Percentiles rank a stretch among this genome's conserved stretches.
phyloP scores from a whole-genome alignment of 2,797 vertebrate genomes.

The Muraenolepis orangiensis region DNA sequence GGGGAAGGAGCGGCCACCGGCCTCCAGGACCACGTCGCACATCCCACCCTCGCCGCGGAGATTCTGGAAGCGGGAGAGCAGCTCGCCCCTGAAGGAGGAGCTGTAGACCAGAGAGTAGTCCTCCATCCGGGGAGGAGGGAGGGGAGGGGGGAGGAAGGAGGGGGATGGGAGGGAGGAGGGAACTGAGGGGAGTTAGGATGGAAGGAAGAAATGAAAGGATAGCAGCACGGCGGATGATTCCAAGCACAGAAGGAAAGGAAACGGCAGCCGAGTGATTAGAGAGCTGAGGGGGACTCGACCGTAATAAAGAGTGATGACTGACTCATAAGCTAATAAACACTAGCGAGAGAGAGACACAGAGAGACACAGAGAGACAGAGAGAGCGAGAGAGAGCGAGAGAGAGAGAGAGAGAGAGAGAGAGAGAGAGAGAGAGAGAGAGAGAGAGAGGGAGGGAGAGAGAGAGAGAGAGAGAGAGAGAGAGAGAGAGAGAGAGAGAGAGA shows the following conservation, averaged over 20 bases:
- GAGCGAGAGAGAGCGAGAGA: not conserved
- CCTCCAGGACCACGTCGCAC: conserved; percentile 87
- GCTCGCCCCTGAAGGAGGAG: conserved; percentile 77
- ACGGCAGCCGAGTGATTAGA: too few species aligned
- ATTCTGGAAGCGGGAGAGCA: conserved; percentile 84
- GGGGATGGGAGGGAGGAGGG: not conserved
- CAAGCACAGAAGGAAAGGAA: too few species aligned
- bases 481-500: not conserved
- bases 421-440: not conserved
- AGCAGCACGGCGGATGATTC: not conserved
- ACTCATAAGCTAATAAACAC: not conserved
- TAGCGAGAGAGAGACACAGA: not conserved
- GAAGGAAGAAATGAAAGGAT: conserved; percentile 8
- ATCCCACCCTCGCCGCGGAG: conserved; percentile 82
- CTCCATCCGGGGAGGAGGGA: conserved; percentile 63
- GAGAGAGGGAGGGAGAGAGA: not conserved
- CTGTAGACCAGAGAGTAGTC: conserved; percentile 92
- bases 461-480: not conserved
- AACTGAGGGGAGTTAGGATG: conserved; percentile 1
- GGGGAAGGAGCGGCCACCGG: conserved; percentile 82
- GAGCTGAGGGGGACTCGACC: not conserved
- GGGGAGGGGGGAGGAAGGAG: not conserved
- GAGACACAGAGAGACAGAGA: not conserved
- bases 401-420: not conserved
- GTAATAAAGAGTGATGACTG: not conserved